A percentile compares a stretch with the other conserved stretches of the same genome.
phyloP scores from a whole-genome alignment of 2,888 invertebrate species.

The Melanostoma scalare region DNA sequence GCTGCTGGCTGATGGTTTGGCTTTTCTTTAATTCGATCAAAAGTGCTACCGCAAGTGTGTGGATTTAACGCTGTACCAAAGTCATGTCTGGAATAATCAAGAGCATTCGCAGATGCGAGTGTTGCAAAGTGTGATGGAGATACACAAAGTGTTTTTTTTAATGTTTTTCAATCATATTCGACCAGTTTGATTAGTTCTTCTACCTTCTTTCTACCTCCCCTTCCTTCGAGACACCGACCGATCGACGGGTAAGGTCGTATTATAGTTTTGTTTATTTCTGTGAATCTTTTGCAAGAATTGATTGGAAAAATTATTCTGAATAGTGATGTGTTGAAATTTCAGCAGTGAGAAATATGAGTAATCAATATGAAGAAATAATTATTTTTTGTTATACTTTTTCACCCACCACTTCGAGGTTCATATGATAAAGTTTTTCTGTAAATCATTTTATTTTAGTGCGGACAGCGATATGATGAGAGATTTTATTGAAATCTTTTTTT shows the following conservation, averaged over 20 bases:
- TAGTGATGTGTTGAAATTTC: neutral
- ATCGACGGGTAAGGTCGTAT: neutral
- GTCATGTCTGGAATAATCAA: too few relatives aligned
- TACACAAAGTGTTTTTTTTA: neutral
- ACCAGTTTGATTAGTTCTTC: neutral
- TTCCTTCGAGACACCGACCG: neutral
- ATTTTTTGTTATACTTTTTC: too few relatives aligned
- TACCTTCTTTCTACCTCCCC: neutral
- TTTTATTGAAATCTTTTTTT: too few relatives aligned
- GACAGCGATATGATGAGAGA: too few relatives aligned
- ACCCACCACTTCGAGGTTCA: too few relatives aligned
- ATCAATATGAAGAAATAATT: too few relatives aligned
- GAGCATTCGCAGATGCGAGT: too few relatives aligned
- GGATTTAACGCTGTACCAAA: neutral
- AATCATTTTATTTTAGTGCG: too few relatives aligned
- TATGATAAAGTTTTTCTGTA: too few relatives aligned
- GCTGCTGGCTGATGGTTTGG: too few relatives aligned
- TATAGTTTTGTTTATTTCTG: neutral
- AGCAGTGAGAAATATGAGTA: too few relatives aligned
- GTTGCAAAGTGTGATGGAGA: neutral
- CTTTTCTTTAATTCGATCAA: neutral
- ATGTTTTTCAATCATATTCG: neutral
- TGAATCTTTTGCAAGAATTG: slow-evolving; percentile 2
- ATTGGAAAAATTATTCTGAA: neutral
- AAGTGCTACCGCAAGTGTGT: neutral